phyloP scores from a whole-genome alignment of 1,140 invertebrate genomes.

The Euschistus heros region DNA sequence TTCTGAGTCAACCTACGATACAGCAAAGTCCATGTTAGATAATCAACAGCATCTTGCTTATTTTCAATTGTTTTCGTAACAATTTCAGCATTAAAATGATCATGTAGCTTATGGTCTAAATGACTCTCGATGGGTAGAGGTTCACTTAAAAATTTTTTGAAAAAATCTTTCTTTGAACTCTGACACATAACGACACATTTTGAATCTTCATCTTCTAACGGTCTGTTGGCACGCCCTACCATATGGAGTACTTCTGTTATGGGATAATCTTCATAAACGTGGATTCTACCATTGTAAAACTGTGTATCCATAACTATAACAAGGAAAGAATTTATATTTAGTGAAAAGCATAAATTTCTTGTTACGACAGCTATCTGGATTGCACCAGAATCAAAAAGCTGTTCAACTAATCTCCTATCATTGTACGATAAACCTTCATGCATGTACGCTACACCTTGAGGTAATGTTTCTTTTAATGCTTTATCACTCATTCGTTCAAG shows the following conservation, averaged over 20 bases:
- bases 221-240: constrained; percentile 85
- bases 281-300: constrained; percentile 84
- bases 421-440: constrained; percentile 82
- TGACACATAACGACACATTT: constrained; percentile 97
- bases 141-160: constrained; percentile 97
- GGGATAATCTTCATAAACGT: constrained; percentile 83
- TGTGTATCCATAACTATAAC: constrained; percentile 98
- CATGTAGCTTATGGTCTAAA: constrained; percentile 91
- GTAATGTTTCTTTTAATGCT: constrained; percentile 70
- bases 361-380: constrained; percentile 90
- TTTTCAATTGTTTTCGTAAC: constrained; percentile 99
- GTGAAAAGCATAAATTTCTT: constrained; percentile 81
- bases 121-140: constrained; percentile 96
- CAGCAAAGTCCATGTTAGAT: constrained; percentile 98
- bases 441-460: constrained; percentile 91
- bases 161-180: constrained; percentile 95
- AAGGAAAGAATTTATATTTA: constrained; percentile 79
- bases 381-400: constrained; percentile 84
- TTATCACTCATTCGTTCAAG: constrained; percentile 79
- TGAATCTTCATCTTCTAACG: constrained; percentile 82
- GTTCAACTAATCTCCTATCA: constrained; percentile 82
- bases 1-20: constrained; percentile 96
- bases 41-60: constrained; percentile 99
- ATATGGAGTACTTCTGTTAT: constrained; percentile 96
- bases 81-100: constrained; percentile 99